Percentiles rank a stretch among this genome's conserved stretches.
Conservation (phyloP, 2,888 invertebrate species). For the Amiota communis region DNA sequence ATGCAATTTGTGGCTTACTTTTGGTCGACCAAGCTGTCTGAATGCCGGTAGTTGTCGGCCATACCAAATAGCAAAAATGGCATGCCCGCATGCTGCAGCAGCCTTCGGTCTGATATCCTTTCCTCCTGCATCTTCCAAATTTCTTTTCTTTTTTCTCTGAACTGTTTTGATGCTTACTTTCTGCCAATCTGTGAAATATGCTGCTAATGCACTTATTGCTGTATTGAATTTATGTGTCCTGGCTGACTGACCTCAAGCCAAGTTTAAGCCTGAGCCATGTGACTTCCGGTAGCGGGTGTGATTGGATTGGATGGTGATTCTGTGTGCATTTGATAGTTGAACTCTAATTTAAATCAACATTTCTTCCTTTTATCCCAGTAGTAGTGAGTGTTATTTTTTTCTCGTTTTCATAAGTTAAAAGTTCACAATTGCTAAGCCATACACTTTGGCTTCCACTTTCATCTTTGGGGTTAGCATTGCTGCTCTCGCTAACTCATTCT, state of each 20-base stretch:
- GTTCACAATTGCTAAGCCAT: constrained; percentile 2
- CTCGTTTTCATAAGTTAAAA: not conserved
- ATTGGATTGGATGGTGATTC: not conserved
- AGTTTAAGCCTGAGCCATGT: not conserved
- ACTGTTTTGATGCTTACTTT: constrained; percentile 44
- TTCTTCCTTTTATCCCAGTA: not conserved
- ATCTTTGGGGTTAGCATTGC: not conserved
- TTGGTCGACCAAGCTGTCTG: constrained; percentile 54
- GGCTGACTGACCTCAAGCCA: constrained; percentile 40
- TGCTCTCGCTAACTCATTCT: not conserved
- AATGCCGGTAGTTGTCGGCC: constrained; percentile 5
- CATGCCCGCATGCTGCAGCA: constrained; percentile 6
- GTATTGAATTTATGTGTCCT: constrained; percentile 61
- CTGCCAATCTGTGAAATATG: constrained; percentile 65
- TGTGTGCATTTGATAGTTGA: constrained; percentile 27
- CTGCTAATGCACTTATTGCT: constrained; percentile 65
- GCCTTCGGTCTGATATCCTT: not conserved
- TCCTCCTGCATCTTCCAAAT: not conserved
- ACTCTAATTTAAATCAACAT: constrained; percentile 31
- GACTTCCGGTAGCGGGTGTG: not conserved
- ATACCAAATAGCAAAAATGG: not conserved
- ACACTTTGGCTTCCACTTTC: constrained; percentile 1
- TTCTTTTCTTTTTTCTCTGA: too few relatives aligned
- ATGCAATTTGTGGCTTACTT: constrained; percentile 65
- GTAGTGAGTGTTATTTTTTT: not conserved